Conservation (phyloP, 2,888 invertebrate genomes). For the Eupithecia dodoneata region DNA sequence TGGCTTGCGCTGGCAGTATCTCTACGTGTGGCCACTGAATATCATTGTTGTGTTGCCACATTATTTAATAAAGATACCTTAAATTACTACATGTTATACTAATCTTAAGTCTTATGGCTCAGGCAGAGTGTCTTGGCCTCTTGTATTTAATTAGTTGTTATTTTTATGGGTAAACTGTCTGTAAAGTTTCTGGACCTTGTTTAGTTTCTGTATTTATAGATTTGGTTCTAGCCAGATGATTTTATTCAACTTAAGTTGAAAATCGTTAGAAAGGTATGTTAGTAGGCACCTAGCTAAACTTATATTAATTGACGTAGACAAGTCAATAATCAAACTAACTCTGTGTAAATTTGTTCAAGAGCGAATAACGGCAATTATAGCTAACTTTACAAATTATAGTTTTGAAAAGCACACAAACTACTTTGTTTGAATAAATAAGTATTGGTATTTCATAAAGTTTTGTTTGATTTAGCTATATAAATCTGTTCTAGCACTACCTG, state of each 20-base stretch:
- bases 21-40: not conserved
- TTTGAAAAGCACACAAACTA: not conserved
- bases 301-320: not conserved
- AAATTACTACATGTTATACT: no score
- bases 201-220: not conserved
- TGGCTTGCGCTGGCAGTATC: slow-evolving; percentile 9
- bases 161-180: not conserved
- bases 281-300: not conserved
- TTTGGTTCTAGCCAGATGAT: not conserved
- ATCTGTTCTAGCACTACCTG: not conserved
- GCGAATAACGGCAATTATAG: not conserved
- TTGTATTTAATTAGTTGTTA: not conserved
- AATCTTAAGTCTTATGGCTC: not conserved
- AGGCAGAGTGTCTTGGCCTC: not conserved
- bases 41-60: not conserved
- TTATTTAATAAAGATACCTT: no score
- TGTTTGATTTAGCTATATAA: not conserved
- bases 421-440: not conserved
- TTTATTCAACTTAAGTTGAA: not conserved
- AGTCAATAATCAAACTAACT: not conserved
- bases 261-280: not conserved
- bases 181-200: not conserved
- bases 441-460: not conserved
- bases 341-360: not conserved
- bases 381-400: not conserved